A percentile compares a stretch with the other conserved stretches of the same genome.
Evolutionary conservation across 2,888 invertebrate genomes (phyloP).

Genomic region (Drosophila algonquin): DNA sequence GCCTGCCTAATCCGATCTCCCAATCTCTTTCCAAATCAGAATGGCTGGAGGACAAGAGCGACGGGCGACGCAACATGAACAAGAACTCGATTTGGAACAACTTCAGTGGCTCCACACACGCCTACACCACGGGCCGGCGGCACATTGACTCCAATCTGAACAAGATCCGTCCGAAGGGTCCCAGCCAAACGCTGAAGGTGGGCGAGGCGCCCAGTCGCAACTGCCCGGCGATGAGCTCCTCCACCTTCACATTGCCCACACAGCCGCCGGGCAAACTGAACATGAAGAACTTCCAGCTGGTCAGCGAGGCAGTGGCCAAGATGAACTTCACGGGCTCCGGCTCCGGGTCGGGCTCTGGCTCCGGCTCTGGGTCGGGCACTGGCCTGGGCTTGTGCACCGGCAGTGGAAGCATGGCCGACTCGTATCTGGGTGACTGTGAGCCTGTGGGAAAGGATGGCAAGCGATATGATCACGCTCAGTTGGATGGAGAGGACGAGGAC

Average conservation of each 20-base stretch:
- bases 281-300: conserved; percentile 94
- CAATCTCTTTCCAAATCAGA: conserved; percentile 77
- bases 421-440: conserved; percentile 71
- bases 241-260: conserved; percentile 70
- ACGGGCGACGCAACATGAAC: conserved; percentile 81
- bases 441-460: conserved; percentile 80
- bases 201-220: conserved; percentile 67
- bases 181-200: conserved; percentile 88
- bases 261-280: conserved; percentile 95
- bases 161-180: conserved; percentile 88
- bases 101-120: conserved; percentile 88
- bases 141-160: conserved; percentile 85
- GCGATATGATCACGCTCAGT: conserved; percentile 87
- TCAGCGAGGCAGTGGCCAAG: conserved; percentile 92
- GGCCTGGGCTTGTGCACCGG: conserved; percentile 30
- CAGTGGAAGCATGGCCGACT: conserved; percentile 78
- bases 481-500: conserved; percentile 90
- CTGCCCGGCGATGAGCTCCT: conserved; percentile 70
- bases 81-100: conserved; percentile 85
- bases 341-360: conserved; percentile 33
- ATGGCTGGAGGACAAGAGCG: conserved; percentile 85
- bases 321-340: conserved; percentile 86
- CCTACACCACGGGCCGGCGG: conserved; percentile 89
- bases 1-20: conserved; percentile 1
- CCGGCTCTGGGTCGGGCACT: conserved; percentile 28